A percentile compares a stretch with the other conserved stretches of the same genome.
Evolutionary conservation across 1,140 invertebrate species (phyloP).

Genomic region (Drosophila quadrilineata): DNA sequence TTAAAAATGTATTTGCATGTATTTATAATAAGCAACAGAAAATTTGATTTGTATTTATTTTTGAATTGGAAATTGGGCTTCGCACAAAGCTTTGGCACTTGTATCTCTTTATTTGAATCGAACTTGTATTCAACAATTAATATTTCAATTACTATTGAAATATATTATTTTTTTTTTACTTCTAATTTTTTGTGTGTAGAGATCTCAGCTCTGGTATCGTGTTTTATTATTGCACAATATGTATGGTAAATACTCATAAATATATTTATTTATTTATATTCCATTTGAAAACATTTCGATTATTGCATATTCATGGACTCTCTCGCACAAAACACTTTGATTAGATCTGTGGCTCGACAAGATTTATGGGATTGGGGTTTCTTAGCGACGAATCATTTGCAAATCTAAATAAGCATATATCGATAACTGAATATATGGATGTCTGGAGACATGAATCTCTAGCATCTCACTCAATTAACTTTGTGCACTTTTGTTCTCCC

Average conservation of each 20-base stretch:
- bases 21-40: constrained; percentile 41
- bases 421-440: no score
- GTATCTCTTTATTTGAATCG: constrained; percentile 15
- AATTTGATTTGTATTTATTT: constrained; percentile 25
- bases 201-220: constrained; percentile 21
- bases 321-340: constrained; percentile 52
- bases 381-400: constrained; percentile 53
- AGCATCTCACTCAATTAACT: background rate
- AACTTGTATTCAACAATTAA: constrained; percentile 55
- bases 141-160: constrained; percentile 37
- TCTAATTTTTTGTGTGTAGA: no score
- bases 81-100: constrained; percentile 72
- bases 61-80: no score
- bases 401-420: constrained; percentile 60
- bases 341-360: constrained; percentile 37
- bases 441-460: constrained; percentile 2
- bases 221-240: constrained; percentile 27
- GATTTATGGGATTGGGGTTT: constrained; percentile 70
- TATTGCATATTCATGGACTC: constrained; percentile 63
- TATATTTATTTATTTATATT: constrained; percentile 21
- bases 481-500: constrained; percentile 2
- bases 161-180: no score
- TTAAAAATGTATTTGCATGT: constrained; percentile 44
- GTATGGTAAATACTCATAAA: no score
- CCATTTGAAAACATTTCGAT: constrained; percentile 28